Evolutionary conservation across 2,888 invertebrate genomes (phyloP).

Genomic region (Miltochrista miniata): DNA sequence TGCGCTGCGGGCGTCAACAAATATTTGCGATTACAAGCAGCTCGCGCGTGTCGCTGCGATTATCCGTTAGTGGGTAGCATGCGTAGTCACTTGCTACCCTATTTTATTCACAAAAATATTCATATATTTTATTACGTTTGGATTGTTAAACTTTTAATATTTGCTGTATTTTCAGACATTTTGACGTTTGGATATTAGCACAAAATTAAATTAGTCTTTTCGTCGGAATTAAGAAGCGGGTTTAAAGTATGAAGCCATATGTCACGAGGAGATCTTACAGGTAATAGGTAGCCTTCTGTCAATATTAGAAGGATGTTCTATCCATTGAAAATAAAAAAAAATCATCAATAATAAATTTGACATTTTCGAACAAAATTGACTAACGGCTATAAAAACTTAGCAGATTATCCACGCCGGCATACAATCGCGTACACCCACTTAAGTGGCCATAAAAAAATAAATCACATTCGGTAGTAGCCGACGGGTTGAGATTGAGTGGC

Average conservation of each 20-base stretch:
- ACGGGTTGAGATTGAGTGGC: conserved; percentile 57
- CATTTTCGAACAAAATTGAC: conserved; percentile 1
- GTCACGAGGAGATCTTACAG: no score
- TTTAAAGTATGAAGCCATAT: no score
- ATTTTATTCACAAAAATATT: not conserved
- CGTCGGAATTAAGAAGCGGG: no score
- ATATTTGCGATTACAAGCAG: conserved; percentile 55
- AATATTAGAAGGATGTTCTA: no score
- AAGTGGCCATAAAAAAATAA: conserved; percentile 68
- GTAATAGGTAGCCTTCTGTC: no score
- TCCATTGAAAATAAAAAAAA: no score
- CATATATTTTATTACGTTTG: no score
- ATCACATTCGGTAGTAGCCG: conserved; percentile 55
- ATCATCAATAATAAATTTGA: no score
- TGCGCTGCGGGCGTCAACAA: conserved; percentile 57
- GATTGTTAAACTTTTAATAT: no score
- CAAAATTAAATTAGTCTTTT: no score
- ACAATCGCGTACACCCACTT: conserved; percentile 33
- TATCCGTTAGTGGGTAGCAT: conserved; percentile 40
- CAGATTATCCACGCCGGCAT: conserved; percentile 75
- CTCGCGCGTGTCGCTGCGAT: conserved; percentile 53
- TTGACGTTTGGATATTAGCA: no score
- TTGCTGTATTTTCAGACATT: no score
- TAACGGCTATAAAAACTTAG: conserved; percentile 22
- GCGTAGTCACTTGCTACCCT: not conserved